Evolutionary conservation across 1,140 invertebrate species (phyloP).

Genomic region (Euborellia annulipes): DNA sequence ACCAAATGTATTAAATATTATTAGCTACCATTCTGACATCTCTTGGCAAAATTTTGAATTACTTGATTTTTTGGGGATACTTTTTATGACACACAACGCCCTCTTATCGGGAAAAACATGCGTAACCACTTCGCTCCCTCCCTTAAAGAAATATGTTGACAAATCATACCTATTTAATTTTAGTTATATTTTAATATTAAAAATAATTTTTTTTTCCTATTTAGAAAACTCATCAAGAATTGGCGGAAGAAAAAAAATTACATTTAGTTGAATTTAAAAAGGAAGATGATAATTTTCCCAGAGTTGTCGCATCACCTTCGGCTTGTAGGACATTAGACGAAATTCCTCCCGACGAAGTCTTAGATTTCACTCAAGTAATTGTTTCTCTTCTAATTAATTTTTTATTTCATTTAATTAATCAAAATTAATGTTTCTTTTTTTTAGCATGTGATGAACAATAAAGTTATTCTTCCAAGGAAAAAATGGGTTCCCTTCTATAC

Average conservation of each 20-base stretch:
- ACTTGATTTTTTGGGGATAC: too few relatives aligned
- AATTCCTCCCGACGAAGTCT: constrained; percentile 45
- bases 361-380: constrained; percentile 48
- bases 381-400: constrained; percentile 1
- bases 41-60: too few relatives aligned
- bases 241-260: constrained; percentile 77
- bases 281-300: constrained; percentile 58
- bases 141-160: too few relatives aligned
- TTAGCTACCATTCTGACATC: too few relatives aligned
- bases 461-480: neutral
- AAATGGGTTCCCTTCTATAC: neutral
- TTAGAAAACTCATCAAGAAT: constrained; percentile 68
- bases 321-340: constrained; percentile 40
- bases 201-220: constrained; percentile 19
- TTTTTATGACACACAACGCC: too few relatives aligned
- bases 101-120: too few relatives aligned
- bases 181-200: too few relatives aligned
- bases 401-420: neutral
- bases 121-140: too few relatives aligned
- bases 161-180: too few relatives aligned
- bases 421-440: constrained; percentile 3
- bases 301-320: constrained; percentile 67
- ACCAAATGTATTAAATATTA: too few relatives aligned
- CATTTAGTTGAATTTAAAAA: constrained; percentile 76
- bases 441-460: neutral